Evolutionary conservation across 2,113 vertebrate species (phyloP).

Genomic region (Piaya cayana): DNA sequence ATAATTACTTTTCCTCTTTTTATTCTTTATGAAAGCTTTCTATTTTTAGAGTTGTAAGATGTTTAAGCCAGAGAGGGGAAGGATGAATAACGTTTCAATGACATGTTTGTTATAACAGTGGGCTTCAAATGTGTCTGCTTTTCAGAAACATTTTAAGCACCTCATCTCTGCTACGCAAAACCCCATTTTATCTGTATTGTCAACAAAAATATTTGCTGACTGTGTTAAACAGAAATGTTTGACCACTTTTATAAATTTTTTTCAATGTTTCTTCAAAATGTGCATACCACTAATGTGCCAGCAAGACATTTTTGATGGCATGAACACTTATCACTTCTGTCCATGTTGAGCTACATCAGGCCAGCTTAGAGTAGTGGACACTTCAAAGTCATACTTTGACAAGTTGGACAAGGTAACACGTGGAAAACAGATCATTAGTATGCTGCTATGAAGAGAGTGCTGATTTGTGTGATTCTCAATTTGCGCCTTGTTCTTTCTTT

Average conservation of each 20-base stretch:
- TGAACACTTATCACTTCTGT: rapidly evolving
- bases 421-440: neutral
- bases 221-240: neutral
- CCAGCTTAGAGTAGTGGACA: neutral
- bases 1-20: neutral
- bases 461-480: neutral
- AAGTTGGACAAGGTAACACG: no score
- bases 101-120: neutral
- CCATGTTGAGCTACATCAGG: rapidly evolving
- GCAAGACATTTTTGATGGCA: neutral
- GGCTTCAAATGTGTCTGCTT: neutral
- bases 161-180: neutral
- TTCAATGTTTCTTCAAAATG: neutral
- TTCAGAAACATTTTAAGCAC: neutral
- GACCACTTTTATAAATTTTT: neutral
- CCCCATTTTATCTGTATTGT: neutral
- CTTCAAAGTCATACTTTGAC: neutral
- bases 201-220: neutral
- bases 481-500: neutral
- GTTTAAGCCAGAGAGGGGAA: neutral
- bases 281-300: neutral
- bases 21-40: neutral
- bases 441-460: neutral
- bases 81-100: neutral
- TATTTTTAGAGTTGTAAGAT: neutral